These are phyloP conservation scores for Drosophila kikkawai DNA, from an alignment of 1,140 invertebrate genomes.

Conservation along the genomic window DNA sequence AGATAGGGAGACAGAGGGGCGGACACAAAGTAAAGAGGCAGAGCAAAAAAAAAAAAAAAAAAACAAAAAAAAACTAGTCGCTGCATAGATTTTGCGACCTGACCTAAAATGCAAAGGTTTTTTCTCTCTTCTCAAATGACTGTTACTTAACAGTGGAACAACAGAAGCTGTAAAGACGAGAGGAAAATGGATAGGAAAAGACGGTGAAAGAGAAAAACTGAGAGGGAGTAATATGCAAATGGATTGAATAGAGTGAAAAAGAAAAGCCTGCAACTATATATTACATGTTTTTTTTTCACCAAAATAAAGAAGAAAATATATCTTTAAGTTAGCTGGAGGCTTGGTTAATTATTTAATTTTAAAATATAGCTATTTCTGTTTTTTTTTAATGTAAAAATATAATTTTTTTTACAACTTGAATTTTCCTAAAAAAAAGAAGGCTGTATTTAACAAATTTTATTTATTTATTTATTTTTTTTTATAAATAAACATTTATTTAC, in stretches of 20 bases:
- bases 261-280: background rate
- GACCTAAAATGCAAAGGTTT: conserved; percentile 83
- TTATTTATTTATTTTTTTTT: no score
- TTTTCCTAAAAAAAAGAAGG: no score
- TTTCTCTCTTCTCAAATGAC: conserved; percentile 16
- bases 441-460: no score
- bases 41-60: conserved; percentile 38
- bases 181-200: background rate
- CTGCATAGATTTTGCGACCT: conserved; percentile 82
- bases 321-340: background rate
- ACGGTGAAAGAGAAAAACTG: background rate
- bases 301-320: background rate
- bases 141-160: conserved; percentile 50
- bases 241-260: conserved; percentile 1
- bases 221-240: conserved; percentile 3
- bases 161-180: conserved; percentile 12
- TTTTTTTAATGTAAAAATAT: no score
- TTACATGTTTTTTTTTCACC: background rate
- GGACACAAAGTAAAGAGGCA: conserved; percentile 14
- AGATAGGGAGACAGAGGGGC: background rate
- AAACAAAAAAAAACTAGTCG: conserved; percentile 61
- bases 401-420: no score
- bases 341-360: no score
- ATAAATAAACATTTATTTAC: no score
- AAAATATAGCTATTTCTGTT: no score